phyloP scores from a whole-genome alignment of 2,797 vertebrate genomes.

The Macropus fuliginosus region DNA sequence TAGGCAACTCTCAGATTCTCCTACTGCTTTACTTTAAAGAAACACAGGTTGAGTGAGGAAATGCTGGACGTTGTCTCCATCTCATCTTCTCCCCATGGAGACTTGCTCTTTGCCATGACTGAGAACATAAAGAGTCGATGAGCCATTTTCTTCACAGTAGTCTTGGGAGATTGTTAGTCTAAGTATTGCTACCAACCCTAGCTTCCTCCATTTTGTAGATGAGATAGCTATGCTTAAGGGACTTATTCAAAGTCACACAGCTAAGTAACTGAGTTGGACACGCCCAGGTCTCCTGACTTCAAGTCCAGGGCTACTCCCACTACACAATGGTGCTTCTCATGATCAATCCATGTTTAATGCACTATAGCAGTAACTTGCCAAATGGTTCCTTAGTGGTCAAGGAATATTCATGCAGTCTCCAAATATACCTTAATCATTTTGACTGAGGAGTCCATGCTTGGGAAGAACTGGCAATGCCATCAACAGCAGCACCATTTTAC shows the following conservation, averaged over 20 bases:
- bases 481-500: neutral
- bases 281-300: neutral
- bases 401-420: neutral
- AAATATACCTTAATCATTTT: neutral
- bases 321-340: neutral
- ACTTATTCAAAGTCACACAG: neutral
- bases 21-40: neutral
- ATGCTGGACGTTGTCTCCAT: neutral
- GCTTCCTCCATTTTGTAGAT: neutral
- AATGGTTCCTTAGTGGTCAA: neutral
- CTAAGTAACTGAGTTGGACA: neutral
- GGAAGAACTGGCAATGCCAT: neutral
- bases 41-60: neutral
- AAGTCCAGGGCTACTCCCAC: neutral
- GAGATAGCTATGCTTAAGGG: neutral
- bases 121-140: slow-evolving; percentile 9
- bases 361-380: neutral
- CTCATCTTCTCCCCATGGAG: neutral
- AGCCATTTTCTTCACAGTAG: neutral
- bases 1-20: neutral
- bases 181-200: neutral
- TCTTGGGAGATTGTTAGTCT: neutral
- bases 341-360: neutral
- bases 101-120: neutral
- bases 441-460: neutral